Conservation (phyloP, 2,797 vertebrate genomes). For the Steatocranus sp. region DNA sequence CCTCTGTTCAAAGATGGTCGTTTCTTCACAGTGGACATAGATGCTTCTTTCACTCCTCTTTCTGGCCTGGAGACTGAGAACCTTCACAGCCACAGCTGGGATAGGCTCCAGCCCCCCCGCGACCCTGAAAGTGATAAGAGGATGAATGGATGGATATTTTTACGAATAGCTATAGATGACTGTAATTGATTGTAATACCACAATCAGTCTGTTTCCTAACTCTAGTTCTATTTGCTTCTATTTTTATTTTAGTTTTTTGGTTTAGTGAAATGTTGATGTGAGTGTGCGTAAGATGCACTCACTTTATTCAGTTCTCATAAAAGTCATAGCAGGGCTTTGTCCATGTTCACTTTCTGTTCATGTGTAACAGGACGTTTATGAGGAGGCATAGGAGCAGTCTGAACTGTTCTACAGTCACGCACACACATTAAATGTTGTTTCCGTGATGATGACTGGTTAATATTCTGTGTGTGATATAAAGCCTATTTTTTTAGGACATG, state of each 20-base stretch:
- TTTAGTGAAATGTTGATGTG: neutral
- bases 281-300: neutral
- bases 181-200: neutral
- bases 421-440: neutral
- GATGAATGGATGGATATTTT: neutral
- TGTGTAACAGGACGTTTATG: neutral
- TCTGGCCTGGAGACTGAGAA: neutral
- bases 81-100: neutral
- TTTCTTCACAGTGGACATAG: accelerated
- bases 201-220: neutral
- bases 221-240: neutral
- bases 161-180: neutral
- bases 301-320: neutral
- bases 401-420: neutral
- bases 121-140: neutral
- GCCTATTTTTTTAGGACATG: neutral
- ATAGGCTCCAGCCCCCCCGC: neutral
- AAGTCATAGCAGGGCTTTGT: accelerated
- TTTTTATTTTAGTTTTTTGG: accelerated
- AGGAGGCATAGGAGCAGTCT: neutral
- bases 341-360: neutral
- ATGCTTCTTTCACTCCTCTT: neutral
- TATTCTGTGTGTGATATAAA: neutral
- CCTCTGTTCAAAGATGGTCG: neutral
- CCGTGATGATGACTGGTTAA: neutral